A percentile compares a stretch with the other conserved stretches of the same genome.
Evolutionary conservation across 2,797 vertebrate genomes (phyloP).

Genomic region (Iguana delicatissima): DNA sequence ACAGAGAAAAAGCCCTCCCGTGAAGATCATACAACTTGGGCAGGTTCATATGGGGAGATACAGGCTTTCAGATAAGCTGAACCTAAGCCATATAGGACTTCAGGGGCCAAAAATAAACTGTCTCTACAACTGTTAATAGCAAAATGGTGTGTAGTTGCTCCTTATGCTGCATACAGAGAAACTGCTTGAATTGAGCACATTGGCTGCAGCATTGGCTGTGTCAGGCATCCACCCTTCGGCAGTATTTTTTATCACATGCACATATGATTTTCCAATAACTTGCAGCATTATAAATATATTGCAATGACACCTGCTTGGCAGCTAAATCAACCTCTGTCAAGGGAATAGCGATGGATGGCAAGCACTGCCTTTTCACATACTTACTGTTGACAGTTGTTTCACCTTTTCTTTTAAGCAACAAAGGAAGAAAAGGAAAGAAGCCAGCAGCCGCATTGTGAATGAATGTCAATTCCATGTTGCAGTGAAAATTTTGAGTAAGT

Average conservation of each 20-base stretch:
- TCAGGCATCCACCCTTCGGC: not conserved
- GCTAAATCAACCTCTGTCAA: constrained; percentile 8
- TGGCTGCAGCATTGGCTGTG: not conserved
- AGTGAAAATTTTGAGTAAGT: not conserved
- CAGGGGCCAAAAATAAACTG: too few relatives aligned
- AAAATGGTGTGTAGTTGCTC: not conserved
- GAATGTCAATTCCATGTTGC: not conserved
- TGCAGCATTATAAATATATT: constrained; percentile 14
- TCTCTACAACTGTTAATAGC: not conserved
- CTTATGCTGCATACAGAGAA: not conserved
- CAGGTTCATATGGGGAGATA: too few relatives aligned
- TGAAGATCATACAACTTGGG: too few relatives aligned
- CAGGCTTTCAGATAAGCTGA: too few relatives aligned
- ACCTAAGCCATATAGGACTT: too few relatives aligned
- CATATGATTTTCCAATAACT: constrained; percentile 16
- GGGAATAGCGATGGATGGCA: constrained; percentile 12
- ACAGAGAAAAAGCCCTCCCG: too few relatives aligned
- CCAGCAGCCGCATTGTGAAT: not conserved
- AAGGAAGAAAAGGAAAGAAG: not conserved
- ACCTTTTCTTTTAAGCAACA: constrained; percentile 1
- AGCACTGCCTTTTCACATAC: not conserved
- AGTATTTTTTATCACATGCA: constrained; percentile 15
- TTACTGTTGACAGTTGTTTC: constrained; percentile 1
- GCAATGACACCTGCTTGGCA: not conserved
- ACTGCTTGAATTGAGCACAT: not conserved